Conservation (phyloP, 2,797 vertebrate species). For the Pteropus rufus region DNA sequence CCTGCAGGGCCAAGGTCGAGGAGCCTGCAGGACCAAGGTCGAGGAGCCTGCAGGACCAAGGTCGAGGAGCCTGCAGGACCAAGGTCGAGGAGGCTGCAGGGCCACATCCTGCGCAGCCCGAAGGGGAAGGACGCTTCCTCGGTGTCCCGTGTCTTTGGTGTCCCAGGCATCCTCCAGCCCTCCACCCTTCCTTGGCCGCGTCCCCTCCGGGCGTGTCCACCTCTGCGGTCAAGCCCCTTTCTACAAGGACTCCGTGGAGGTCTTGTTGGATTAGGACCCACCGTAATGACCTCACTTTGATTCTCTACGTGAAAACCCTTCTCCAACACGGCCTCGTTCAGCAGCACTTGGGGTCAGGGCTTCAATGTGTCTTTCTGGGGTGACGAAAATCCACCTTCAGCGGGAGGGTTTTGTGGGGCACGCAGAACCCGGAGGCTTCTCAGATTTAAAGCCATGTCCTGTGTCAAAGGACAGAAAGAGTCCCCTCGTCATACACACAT, state of each 20-base stretch:
- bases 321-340: neutral
- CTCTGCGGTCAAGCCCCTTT: too few species aligned
- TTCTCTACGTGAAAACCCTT: neutral
- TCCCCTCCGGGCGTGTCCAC: rapidly evolving
- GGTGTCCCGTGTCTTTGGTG: too few species aligned
- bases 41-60: rapidly evolving
- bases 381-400: neutral
- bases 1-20: too few species aligned
- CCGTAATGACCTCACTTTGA: rapidly evolving
- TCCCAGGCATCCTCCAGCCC: too few species aligned
- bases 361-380: rapidly evolving
- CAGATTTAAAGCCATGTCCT: rapidly evolving
- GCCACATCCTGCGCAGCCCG: too few species aligned
- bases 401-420: rapidly evolving
- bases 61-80: too few species aligned
- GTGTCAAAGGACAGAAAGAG: rapidly evolving
- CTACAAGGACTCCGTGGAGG: neutral
- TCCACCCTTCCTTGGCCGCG: rapidly evolving
- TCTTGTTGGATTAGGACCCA: rapidly evolving
- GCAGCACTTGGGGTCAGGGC: neutral
- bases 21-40: too few species aligned
- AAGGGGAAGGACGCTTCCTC: too few species aligned
- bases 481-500: rapidly evolving
- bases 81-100: too few species aligned
- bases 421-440: neutral